These are phyloP conservation scores for Drosophila atripex DNA, from an alignment of 2,888 invertebrate species.

Conservation along the genomic window DNA sequence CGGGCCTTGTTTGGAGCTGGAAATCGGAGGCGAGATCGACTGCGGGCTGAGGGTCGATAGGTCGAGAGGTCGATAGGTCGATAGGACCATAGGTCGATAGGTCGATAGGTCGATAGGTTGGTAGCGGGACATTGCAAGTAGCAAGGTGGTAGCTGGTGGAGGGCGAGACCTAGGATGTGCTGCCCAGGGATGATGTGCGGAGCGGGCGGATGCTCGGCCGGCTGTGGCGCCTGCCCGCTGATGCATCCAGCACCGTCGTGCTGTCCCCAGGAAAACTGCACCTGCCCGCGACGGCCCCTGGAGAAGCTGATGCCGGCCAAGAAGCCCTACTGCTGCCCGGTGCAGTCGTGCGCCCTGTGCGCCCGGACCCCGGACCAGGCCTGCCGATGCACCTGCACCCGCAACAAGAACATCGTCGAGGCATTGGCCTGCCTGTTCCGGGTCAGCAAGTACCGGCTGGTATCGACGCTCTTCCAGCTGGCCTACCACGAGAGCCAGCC, in stretches of 20 bases:
- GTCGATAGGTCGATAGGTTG: no score
- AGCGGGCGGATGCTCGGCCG: not conserved
- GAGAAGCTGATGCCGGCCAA: not conserved
- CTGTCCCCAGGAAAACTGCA: not conserved
- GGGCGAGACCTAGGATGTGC: not conserved
- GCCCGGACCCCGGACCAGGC: not conserved
- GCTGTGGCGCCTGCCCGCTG: not conserved
- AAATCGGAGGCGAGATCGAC: no score
- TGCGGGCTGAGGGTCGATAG: no score
- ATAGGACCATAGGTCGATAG: no score
- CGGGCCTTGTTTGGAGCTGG: no score
- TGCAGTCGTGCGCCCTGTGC: not conserved
- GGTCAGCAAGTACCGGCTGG: slow-evolving; percentile 31
- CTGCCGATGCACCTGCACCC: slow-evolving; percentile 28
- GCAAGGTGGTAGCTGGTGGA: no score
- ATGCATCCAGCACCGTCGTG: no score
- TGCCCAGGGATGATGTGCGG: not conserved
- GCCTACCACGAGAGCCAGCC: slow-evolving; percentile 40
- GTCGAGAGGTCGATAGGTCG: no score
- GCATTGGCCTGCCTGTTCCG: slow-evolving; percentile 59
- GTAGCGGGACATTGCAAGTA: no score
- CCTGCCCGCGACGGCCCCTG: not conserved
- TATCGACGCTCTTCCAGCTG: slow-evolving; percentile 51
- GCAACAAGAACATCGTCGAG: slow-evolving; percentile 55
- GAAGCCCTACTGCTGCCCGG: slow-evolving; percentile 28